Percentiles rank a stretch among this genome's conserved stretches.
These are phyloP conservation scores for Odontothrips loti DNA, from an alignment of 2,888 invertebrate genomes.

Conservation along the genomic window DNA sequence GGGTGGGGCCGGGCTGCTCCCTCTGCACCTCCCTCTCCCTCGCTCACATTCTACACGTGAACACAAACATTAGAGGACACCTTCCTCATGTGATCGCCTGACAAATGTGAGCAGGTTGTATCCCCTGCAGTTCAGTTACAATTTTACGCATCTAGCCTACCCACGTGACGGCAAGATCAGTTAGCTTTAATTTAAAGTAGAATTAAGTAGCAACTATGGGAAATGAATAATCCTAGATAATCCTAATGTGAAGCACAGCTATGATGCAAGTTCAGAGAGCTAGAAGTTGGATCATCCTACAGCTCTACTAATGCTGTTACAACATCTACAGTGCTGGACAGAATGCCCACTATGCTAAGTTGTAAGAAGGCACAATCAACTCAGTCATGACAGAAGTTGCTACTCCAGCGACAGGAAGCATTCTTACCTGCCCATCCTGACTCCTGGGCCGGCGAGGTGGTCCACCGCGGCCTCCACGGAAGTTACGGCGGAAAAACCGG, in stretches of 20 bases:
- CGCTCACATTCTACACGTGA: conserved; percentile 40
- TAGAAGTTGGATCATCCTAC: no score
- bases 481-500: conserved; percentile 55
- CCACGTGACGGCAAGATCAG: neutral
- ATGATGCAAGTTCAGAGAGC: no score
- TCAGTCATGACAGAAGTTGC: neutral
- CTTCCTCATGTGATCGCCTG: neutral
- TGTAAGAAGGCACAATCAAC: conserved; percentile 14
- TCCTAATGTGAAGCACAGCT: no score
- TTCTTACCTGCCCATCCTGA: conserved; percentile 49
- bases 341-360: neutral
- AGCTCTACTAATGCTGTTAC: no score
- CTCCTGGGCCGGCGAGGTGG: conserved; percentile 51
- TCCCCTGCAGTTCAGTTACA: neutral
- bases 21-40: conserved; percentile 47
- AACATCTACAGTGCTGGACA: conserved; percentile 1
- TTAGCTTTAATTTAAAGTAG: no score
- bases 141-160: neutral
- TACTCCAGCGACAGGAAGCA: neutral
- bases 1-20: conserved; percentile 47
- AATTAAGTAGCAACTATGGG: no score
- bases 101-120: neutral
- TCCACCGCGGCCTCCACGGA: conserved; percentile 56
- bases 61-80: conserved; percentile 24
- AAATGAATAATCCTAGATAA: no score